Evolutionary conservation across 1,140 invertebrate species (phyloP).

Genomic region (Drosophila micromelanica): DNA sequence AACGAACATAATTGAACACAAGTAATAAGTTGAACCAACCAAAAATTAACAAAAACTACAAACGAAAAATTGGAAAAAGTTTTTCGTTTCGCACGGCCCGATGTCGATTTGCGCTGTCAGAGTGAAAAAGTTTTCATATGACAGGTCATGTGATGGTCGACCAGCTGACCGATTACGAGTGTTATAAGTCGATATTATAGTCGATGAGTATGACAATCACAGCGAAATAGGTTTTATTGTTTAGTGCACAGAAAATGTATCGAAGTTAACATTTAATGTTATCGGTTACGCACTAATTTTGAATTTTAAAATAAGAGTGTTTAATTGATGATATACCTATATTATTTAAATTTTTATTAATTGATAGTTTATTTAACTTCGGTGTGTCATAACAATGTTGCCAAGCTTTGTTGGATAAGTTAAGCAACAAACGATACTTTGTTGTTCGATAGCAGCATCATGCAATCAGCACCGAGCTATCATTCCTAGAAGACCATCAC

Average conservation of each 20-base stretch:
- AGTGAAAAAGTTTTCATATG: constrained; percentile 60
- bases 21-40: constrained; percentile 55
- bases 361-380: too few relatives aligned
- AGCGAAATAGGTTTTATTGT: neutral
- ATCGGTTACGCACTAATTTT: neutral
- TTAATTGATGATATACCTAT: too few relatives aligned
- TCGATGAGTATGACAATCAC: constrained; percentile 17
- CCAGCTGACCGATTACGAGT: constrained; percentile 45
- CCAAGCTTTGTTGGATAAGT: too few relatives aligned
- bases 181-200: constrained; percentile 10
- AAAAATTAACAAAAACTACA: constrained; percentile 78
- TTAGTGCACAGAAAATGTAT: neutral
- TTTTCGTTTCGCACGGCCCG: constrained; percentile 48
- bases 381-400: too few relatives aligned
- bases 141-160: constrained; percentile 51
- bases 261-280: neutral
- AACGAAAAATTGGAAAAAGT: constrained; percentile 70
- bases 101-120: constrained; percentile 50
- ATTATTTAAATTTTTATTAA: too few relatives aligned
- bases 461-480: neutral
- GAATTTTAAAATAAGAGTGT: neutral
- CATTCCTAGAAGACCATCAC: constrained; percentile 5
- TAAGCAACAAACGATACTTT: neutral
- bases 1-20: constrained; percentile 45
- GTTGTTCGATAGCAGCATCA: neutral